Evolutionary conservation across 2,113 vertebrate genomes (phyloP).

Genomic region (Astur gentilis): DNA sequence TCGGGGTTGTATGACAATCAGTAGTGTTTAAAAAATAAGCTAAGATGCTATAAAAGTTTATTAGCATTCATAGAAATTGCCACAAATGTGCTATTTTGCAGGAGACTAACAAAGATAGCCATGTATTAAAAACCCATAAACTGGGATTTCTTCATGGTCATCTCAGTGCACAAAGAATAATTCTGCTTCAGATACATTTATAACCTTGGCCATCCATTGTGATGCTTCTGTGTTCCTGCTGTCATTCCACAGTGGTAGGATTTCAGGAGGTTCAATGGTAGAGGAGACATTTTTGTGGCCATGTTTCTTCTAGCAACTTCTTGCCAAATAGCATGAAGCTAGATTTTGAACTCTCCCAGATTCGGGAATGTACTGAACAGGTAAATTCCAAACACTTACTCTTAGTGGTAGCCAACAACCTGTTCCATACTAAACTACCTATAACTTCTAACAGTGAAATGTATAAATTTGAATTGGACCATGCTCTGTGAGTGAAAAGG

Average conservation of each 20-base stretch:
- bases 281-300: neutral
- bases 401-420: neutral
- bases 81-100: neutral
- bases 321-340: neutral
- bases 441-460: neutral
- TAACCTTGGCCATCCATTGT: neutral
- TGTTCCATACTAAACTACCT: neutral
- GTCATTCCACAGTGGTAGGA: neutral
- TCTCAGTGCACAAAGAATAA: neutral
- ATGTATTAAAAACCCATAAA: neutral
- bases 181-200: neutral
- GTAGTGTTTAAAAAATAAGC: neutral
- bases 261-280: neutral
- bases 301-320: neutral
- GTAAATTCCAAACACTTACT: neutral
- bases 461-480: neutral
- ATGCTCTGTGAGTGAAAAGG: neutral
- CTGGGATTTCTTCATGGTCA: neutral
- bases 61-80: neutral
- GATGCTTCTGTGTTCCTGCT: neutral
- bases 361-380: neutral
- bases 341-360: neutral
- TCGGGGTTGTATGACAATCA: neutral
- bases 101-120: neutral
- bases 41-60: neutral